Percentiles rank a stretch among this genome's conserved stretches.
Conservation (phyloP, 1,140 invertebrate genomes). For the Drosophila lowei region DNA sequence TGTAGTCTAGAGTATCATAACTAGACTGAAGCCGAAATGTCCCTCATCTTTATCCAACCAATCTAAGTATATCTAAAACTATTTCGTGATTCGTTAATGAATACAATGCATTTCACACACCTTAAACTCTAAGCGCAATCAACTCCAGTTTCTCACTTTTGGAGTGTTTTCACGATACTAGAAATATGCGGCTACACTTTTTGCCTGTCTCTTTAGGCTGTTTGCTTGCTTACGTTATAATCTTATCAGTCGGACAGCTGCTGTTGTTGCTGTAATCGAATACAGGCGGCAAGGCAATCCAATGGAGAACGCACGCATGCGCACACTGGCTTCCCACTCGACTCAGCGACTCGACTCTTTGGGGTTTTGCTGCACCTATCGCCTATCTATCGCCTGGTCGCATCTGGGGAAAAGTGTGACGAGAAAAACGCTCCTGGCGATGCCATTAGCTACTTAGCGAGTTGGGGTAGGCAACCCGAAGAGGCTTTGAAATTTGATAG, state of each 20-base stretch:
- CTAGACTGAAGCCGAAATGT: too few species aligned
- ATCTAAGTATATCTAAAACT: too few species aligned
- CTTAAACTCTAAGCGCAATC: background rate
- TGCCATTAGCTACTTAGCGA: constrained; percentile 61
- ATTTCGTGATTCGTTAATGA: too few species aligned
- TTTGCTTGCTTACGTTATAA: constrained; percentile 18
- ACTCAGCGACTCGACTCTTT: constrained; percentile 16
- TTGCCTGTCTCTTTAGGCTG: constrained; percentile 14
- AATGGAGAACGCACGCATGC: constrained; percentile 35
- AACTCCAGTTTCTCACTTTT: background rate
- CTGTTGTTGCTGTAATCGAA: constrained; percentile 67
- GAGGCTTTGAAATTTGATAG: constrained; percentile 77
- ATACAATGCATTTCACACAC: too few species aligned
- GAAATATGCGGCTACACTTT: background rate
- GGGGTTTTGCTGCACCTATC: constrained; percentile 40
- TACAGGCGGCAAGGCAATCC: constrained; percentile 37
- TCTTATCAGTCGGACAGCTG: constrained; percentile 56
- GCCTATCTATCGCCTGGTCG: constrained; percentile 37
- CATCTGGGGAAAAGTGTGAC: constrained; percentile 40
- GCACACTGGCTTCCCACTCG: constrained; percentile 8
- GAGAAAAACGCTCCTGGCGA: constrained; percentile 27
- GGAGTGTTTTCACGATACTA: constrained; percentile 1
- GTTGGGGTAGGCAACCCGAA: constrained; percentile 41
- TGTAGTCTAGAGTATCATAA: too few species aligned
- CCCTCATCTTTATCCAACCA: too few species aligned